Evolutionary conservation across 30 jellyfish, hydroid and myxozoan genomes (phyloP).

Genomic region (Turritopsis dohrnii): DNA sequence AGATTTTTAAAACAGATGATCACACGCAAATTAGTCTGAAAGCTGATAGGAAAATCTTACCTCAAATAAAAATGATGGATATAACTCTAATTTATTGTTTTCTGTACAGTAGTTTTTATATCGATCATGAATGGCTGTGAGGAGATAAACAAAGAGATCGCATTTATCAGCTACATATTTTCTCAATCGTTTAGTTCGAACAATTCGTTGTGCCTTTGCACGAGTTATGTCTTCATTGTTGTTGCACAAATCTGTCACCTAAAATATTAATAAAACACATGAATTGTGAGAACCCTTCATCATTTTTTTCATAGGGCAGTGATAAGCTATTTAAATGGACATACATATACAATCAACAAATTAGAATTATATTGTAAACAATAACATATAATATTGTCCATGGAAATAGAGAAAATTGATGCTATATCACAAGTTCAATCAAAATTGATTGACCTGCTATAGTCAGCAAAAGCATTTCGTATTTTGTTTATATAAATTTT

Average conservation of each 20-base stretch:
- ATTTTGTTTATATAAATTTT: too few relatives aligned
- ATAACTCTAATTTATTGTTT: conserved; percentile 7
- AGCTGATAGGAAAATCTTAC: not conserved
- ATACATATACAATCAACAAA: too few relatives aligned
- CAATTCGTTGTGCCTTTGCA: conserved; percentile 22
- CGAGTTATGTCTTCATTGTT: not conserved
- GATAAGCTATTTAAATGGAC: too few relatives aligned
- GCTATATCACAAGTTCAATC: too few relatives aligned
- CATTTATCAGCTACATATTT: not conserved
- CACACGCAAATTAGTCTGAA: not conserved
- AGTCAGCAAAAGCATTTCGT: too few relatives aligned
- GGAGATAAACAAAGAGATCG: conserved; percentile 1
- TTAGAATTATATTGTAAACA: too few relatives aligned
- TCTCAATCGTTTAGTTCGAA: conserved; percentile 8
- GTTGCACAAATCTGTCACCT: conserved; percentile 22
- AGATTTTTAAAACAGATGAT: too few relatives aligned
- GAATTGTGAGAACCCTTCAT: not conserved
- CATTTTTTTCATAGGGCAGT: too few relatives aligned
- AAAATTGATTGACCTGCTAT: too few relatives aligned
- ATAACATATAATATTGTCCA: too few relatives aligned
- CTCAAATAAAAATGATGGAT: conserved; percentile 19
- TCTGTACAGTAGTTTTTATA: not conserved
- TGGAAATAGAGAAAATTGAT: too few relatives aligned
- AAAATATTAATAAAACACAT: not conserved
- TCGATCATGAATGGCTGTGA: conserved; percentile 11